Evolutionary conservation across 2,888 invertebrate genomes (phyloP), one percentile per base, ranked within the genome.

Genomic region (Nymphalis c-album): DNA sequence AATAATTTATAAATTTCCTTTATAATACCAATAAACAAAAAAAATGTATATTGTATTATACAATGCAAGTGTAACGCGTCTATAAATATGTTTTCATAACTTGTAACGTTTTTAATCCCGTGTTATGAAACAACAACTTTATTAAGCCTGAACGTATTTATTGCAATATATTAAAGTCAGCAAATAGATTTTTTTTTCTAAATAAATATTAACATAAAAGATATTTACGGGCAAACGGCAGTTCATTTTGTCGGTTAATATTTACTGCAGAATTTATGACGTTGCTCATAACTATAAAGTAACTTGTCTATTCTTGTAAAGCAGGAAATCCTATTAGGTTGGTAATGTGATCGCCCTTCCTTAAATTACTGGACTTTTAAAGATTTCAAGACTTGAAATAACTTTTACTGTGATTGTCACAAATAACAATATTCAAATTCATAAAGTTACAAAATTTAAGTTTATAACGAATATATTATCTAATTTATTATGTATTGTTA

Each of bases 231-330:
- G 64, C 64, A 16, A 17, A 55, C 58, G 59, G 59, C 60, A 60
- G 51, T 50, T 61, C 61, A 70, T 61, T 57, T 68, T 46, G 60
- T 60, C 46, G 46, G 60, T 58, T 50, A 48, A 58, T 70, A 68
- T 68, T 64, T 57, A 68, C 57, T 58, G 60, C 48, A 20, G 57
- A 57, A 57, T 68, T 69, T 72, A 72, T 63, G 66, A 35, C 64
- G 26, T 22, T 55, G 26, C 61, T 70, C 68, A 68, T 71, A 72
- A 72, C 50, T 64, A 70, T 70, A 64, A 68, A 67, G 58, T 35
- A 51, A 58, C 61, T 60, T 26, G 50, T 67, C 61, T 64, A 66
- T 64, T 68, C 68, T 67, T 63, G 62, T 47, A 60, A 64, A 62
- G 64, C 67, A 53, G 67, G 68, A 71, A 71, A 62, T 69, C 53